phyloP scores from a whole-genome alignment of 1,140 invertebrate genomes.

The Drosophila sturtevanti region DNA sequence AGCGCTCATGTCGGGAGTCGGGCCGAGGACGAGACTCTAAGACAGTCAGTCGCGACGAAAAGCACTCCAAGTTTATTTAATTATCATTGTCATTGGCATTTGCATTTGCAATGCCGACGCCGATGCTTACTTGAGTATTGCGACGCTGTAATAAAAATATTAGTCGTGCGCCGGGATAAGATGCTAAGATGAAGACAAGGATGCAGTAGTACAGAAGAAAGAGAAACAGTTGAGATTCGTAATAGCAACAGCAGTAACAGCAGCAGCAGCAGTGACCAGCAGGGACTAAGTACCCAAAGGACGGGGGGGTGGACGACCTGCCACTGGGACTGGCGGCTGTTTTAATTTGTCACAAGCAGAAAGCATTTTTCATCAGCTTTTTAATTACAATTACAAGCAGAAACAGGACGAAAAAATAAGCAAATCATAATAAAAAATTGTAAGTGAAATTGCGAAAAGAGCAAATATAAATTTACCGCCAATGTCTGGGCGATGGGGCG shows the following conservation, averaged over 20 bases:
- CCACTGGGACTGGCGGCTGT: slow-evolving; percentile 3
- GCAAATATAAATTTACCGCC: slow-evolving; percentile 8
- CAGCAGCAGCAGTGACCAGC: neutral
- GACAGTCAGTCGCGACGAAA: slow-evolving; percentile 48
- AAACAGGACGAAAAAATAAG: slow-evolving; percentile 18
- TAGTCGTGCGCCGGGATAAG: slow-evolving; percentile 18
- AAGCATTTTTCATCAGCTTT: slow-evolving; percentile 43
- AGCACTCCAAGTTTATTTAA: slow-evolving; percentile 73
- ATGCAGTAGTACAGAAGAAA: slow-evolving; percentile 2
- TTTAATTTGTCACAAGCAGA: slow-evolving; percentile 46
- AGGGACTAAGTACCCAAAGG: slow-evolving; percentile 1
- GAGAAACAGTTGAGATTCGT: neutral
- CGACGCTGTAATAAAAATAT: slow-evolving; percentile 34
- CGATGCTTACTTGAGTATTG: slow-evolving; percentile 2
- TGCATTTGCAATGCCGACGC: slow-evolving; percentile 17
- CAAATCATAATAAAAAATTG: slow-evolving; percentile 32
- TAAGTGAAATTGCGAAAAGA: slow-evolving; percentile 17
- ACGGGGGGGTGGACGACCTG: neutral
- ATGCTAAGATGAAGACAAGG: slow-evolving; percentile 1
- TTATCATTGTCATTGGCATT: slow-evolving; percentile 68
- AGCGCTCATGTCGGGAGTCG: neutral
- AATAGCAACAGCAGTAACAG: neutral
- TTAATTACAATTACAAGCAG: slow-evolving; percentile 39
- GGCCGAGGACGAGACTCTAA: neutral
- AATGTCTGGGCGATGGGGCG: neutral